These are phyloP conservation scores for Galeopterus variegatus DNA, from an alignment of 2,113 vertebrate genomes.

Conservation along the genomic window DNA sequence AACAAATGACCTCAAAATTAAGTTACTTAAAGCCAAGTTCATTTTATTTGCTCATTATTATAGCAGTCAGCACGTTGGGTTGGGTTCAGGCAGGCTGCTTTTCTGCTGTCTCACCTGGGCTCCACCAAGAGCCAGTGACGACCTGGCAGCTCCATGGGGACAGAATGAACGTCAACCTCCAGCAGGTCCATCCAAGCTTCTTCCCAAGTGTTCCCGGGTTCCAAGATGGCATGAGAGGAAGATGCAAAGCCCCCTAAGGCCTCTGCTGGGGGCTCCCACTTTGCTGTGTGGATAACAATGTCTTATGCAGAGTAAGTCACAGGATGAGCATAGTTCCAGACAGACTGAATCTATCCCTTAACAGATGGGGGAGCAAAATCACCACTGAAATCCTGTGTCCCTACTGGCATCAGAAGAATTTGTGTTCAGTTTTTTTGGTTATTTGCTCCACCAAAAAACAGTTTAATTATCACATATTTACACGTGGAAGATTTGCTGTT, in stretches of 20 bases:
- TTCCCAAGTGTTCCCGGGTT: neutral
- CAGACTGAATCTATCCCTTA: too few relatives aligned
- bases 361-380: too few relatives aligned
- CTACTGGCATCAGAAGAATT: neutral
- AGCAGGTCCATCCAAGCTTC: neutral
- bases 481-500: neutral
- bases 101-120: neutral
- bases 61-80: neutral
- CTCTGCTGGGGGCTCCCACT: too few relatives aligned
- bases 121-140: too few relatives aligned
- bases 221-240: neutral
- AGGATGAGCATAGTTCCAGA: neutral
- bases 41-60: neutral
- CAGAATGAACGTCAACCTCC: too few relatives aligned
- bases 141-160: too few relatives aligned
- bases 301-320: too few relatives aligned
- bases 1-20: neutral
- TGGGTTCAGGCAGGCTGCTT: neutral
- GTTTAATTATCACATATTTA: neutral
- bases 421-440: neutral
- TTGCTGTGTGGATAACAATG: too few relatives aligned
- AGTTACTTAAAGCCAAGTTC: neutral
- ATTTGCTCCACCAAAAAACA: too few relatives aligned
- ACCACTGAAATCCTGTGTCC: too few relatives aligned
- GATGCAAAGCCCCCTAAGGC: rapidly evolving